phyloP scores from a whole-genome alignment of 2,797 vertebrate genomes.

The Tapirus indicus region DNA sequence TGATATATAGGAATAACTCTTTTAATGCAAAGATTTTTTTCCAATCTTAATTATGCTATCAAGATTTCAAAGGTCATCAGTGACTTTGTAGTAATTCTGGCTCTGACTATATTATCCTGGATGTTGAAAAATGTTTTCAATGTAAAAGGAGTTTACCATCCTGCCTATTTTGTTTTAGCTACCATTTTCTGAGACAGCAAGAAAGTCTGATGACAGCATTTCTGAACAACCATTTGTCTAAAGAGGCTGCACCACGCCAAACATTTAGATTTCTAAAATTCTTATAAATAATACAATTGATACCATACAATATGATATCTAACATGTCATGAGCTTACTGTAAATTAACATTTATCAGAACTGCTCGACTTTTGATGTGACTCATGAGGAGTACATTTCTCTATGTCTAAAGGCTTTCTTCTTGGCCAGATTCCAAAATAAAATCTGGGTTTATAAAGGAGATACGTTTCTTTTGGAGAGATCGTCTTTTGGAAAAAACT shows the following conservation, averaged over 20 bases:
- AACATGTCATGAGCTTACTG: not conserved
- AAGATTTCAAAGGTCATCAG: conserved; percentile 24
- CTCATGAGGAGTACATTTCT: not conserved
- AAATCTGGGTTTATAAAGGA: not conserved
- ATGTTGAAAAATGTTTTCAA: not conserved
- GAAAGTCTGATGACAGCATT: not conserved
- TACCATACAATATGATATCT: not conserved
- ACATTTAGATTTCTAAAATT: not conserved
- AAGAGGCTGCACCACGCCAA: not conserved
- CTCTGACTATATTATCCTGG: not conserved
- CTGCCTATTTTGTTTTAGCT: not conserved
- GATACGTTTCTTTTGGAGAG: not conserved
- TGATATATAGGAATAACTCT: not conserved
- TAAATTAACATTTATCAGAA: not conserved
- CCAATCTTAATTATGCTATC: not conserved
- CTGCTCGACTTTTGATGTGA: not conserved
- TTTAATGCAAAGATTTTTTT: not conserved
- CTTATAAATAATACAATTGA: not conserved
- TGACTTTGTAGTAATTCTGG: not conserved
- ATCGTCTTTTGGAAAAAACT: not conserved
- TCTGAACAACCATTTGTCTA: not conserved
- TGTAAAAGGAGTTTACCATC: not conserved
- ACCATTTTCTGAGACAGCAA: not conserved
- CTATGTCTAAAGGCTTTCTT: not conserved
- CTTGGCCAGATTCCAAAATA: conserved; percentile 30